Evolutionary conservation across 2,888 invertebrate species (phyloP).

Genomic region (Altica lythri): DNA sequence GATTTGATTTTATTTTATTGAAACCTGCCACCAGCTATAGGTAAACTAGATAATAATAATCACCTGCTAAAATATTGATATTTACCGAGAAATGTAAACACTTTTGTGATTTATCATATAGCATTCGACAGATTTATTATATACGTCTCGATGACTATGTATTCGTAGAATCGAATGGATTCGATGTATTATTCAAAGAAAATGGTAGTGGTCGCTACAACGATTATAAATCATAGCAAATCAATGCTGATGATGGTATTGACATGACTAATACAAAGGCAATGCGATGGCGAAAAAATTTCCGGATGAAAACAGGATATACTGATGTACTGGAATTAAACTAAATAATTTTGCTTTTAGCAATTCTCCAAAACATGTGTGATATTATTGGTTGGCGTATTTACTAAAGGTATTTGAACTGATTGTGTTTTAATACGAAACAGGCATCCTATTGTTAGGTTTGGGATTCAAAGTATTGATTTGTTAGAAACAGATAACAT

Average conservation of each 20-base stretch:
- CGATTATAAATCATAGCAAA: conserved; percentile 36
- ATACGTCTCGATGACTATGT: conserved; percentile 32
- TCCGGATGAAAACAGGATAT: too few species aligned
- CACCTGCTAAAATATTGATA: conserved; percentile 29
- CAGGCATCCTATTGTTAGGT: too few species aligned
- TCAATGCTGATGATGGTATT: conserved; percentile 21
- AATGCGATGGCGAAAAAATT: neutral
- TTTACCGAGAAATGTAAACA: conserved; percentile 33
- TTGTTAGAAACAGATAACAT: too few species aligned
- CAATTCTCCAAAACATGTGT: too few species aligned
- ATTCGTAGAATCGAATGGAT: conserved; percentile 2
- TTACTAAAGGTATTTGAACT: too few species aligned
- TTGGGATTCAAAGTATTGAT: too few species aligned
- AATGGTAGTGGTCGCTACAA: conserved; percentile 29
- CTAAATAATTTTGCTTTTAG: too few species aligned
- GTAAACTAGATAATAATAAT: conserved; percentile 1
- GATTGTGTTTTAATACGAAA: too few species aligned
- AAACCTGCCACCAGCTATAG: too few species aligned
- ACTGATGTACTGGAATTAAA: too few species aligned
- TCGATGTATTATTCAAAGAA: conserved; percentile 37
- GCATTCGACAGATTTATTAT: conserved; percentile 36
- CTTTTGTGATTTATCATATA: conserved; percentile 32
- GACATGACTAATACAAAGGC: conserved; percentile 13
- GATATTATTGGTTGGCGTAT: too few species aligned
- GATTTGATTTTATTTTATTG: too few species aligned